phyloP scores from a whole-genome alignment of 2,797 vertebrate genomes.

The Amniataba percoides region DNA sequence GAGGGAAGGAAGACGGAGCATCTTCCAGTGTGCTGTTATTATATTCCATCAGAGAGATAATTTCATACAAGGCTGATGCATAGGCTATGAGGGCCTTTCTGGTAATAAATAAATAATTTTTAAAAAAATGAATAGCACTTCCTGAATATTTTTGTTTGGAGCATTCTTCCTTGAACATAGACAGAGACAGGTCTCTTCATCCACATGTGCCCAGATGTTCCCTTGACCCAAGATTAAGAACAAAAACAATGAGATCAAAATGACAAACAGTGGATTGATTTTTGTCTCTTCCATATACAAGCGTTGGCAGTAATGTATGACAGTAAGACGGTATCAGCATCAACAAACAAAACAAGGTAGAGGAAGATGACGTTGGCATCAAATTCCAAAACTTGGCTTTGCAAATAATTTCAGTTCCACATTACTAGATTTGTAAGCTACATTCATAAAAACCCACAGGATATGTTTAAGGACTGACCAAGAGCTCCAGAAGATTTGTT shows the following conservation, averaged over 20 bases:
- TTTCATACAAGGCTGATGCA: slow-evolving; percentile 37
- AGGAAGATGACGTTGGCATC: too few species aligned
- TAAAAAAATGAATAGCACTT: slow-evolving; percentile 25
- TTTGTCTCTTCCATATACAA: too few species aligned
- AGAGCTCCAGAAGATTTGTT: background rate
- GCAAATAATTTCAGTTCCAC: too few species aligned
- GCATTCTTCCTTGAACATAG: background rate
- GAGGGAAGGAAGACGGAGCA: background rate
- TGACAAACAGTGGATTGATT: background rate
- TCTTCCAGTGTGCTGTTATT: slow-evolving; percentile 32
- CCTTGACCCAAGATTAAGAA: background rate
- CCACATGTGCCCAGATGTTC: background rate
- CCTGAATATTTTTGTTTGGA: slow-evolving; percentile 10
- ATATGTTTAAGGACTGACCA: background rate
- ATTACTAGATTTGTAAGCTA: background rate
- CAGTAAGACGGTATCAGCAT: background rate
- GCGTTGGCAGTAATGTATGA: too few species aligned
- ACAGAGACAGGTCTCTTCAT: background rate
- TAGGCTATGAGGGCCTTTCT: slow-evolving; percentile 10
- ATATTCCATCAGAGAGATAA: slow-evolving; percentile 40
- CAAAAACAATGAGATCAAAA: too few species aligned
- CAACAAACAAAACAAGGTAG: too few species aligned
- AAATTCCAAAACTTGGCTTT: too few species aligned
- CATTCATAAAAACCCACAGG: background rate
- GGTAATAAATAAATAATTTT: slow-evolving; percentile 32